Evolutionary conservation across 2,113 vertebrate genomes (phyloP).

Genomic region (Tautogolabrus adspersus): DNA sequence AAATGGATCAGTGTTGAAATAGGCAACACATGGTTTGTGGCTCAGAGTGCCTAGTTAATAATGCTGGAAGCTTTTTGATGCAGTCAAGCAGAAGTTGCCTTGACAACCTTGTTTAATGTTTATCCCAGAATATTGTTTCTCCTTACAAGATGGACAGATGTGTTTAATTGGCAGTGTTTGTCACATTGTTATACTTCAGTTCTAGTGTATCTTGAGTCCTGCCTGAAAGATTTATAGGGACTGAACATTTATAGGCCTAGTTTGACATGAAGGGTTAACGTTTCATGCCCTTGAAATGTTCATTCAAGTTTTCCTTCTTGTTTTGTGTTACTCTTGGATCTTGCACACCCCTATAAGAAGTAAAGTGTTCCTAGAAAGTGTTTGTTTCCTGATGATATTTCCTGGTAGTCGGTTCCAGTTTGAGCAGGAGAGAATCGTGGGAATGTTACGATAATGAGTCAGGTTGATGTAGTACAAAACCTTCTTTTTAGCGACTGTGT

Average conservation of each 20-base stretch:
- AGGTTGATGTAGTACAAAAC: too few relatives aligned
- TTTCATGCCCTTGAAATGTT: background rate
- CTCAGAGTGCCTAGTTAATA: background rate
- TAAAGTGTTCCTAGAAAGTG: slow-evolving; percentile 32
- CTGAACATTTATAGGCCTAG: too few relatives aligned
- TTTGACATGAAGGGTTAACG: background rate
- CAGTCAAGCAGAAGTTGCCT: background rate
- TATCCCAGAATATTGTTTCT: too few relatives aligned
- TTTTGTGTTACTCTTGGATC: slow-evolving; percentile 14
- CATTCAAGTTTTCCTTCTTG: background rate
- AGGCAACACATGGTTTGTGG: background rate
- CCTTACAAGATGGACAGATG: too few relatives aligned
- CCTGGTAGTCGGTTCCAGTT: slow-evolving; percentile 24
- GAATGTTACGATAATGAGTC: too few relatives aligned
- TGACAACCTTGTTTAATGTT: too few relatives aligned
- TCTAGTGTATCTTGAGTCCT: too few relatives aligned
- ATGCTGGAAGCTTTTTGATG: background rate
- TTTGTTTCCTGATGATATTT: slow-evolving; percentile 3
- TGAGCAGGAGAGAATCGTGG: slow-evolving; percentile 5
- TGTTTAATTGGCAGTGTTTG: too few relatives aligned
- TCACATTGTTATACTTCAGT: too few relatives aligned
- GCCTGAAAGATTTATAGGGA: too few relatives aligned
- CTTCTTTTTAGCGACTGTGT: too few relatives aligned
- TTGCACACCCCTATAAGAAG: background rate
- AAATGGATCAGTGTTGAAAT: background rate